Conservation (phyloP, 2,797 vertebrate species). For the Mormyrus hasselquistii region DNA sequence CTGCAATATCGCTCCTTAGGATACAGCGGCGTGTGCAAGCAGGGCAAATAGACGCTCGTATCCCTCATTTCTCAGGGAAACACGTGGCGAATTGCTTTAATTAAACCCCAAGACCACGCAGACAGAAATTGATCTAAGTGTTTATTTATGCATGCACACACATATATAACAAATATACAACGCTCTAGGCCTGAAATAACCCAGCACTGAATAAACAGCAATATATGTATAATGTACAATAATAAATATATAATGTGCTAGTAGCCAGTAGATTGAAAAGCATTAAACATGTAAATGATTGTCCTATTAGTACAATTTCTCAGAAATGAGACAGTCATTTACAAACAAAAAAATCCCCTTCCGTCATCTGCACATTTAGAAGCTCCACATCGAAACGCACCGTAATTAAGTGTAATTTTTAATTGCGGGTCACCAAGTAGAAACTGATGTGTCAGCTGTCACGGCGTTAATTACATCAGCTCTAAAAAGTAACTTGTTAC, state of each 20-base stretch:
- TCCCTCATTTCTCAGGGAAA: neutral
- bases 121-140: neutral
- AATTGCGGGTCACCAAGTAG: constrained; percentile 18
- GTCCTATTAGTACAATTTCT: neutral
- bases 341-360: neutral
- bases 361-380: neutral
- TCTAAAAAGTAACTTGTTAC: constrained; percentile 10
- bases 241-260: neutral
- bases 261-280: neutral
- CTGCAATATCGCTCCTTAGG: constrained; percentile 32
- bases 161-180: neutral
- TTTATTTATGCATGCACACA: neutral
- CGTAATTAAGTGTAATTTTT: constrained; percentile 17
- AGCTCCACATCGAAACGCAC: neutral
- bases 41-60: constrained; percentile 12
- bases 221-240: constrained; percentile 1
- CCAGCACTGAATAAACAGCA: neutral
- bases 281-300: neutral
- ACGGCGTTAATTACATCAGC: constrained; percentile 1
- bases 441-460: constrained; percentile 16
- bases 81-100: constrained; percentile 2
- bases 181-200: neutral
- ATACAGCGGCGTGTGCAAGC: neutral
- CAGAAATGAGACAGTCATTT: constrained; percentile 7
- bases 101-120: neutral